phyloP scores from a whole-genome alignment of 2,113 vertebrate genomes.

The Phainopepla nitens region DNA sequence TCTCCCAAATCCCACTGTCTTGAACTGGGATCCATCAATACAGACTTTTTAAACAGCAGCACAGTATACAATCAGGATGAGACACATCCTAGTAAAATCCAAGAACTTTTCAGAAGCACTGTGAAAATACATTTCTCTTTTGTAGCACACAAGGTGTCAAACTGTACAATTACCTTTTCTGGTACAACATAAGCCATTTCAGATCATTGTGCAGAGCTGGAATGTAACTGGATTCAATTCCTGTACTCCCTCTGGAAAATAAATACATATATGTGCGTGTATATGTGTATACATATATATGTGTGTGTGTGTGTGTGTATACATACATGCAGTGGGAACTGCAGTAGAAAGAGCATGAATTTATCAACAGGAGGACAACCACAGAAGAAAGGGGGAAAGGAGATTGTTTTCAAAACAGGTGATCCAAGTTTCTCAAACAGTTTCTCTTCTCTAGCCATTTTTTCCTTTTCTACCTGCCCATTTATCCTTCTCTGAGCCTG shows the following conservation, averaged over 20 bases:
- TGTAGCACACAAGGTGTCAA: not conserved
- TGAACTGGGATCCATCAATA: not conserved
- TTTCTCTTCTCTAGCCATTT: not conserved
- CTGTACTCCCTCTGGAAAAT: not conserved
- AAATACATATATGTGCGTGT: too few relatives aligned
- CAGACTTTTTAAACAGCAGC: not conserved
- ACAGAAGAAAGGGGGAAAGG: not conserved
- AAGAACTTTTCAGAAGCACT: not conserved
- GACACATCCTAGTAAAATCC: not conserved
- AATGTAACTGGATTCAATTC: not conserved
- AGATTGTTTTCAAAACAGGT: not conserved
- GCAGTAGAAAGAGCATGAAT: not conserved
- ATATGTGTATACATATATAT: not conserved
- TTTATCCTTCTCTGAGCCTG: not conserved
- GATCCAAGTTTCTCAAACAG: not conserved
- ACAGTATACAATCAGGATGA: not conserved
- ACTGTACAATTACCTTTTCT: not conserved
- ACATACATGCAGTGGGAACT: not conserved
- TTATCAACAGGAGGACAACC: not conserved
- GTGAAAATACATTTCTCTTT: not conserved
- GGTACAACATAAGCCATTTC: not conserved
- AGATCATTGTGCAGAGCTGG: not conserved
- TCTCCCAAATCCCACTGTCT: not conserved
- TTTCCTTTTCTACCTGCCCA: not conserved
- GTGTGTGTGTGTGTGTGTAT: too few relatives aligned